phyloP scores from a whole-genome alignment of 1,140 invertebrate species.

The Pollicipes pollicipes region DNA sequence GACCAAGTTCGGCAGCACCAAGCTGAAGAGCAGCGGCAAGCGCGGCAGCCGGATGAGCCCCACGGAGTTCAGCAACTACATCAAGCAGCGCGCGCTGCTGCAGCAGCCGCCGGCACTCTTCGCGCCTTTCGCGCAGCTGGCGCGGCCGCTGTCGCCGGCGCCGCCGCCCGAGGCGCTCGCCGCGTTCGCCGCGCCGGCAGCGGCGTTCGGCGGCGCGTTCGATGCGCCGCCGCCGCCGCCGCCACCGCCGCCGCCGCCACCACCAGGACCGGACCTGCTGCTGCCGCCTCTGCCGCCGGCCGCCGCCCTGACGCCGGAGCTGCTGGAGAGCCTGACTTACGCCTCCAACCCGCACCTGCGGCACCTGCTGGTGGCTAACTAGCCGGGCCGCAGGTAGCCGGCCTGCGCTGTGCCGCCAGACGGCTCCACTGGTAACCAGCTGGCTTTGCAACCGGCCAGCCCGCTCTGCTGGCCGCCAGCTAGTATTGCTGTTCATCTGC shows the following conservation, averaged over 20 bases:
- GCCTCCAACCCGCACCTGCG: slow-evolving; percentile 48
- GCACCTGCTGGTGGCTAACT: slow-evolving; percentile 60
- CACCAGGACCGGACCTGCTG: too few species aligned
- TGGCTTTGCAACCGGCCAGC: too few species aligned
- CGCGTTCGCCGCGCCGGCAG: slow-evolving; percentile 22
- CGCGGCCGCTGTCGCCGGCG: slow-evolving; percentile 18
- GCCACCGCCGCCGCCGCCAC: slow-evolving; percentile 17
- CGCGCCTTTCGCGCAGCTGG: slow-evolving; percentile 30
- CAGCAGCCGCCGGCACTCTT: slow-evolving; percentile 60
- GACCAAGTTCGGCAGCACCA: slow-evolving; percentile 97
- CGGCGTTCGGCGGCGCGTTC: slow-evolving; percentile 29
- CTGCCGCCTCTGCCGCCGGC: too few species aligned
- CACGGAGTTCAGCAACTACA: slow-evolving; percentile 90
- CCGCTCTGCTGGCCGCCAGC: too few species aligned
- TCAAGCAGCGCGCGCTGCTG: slow-evolving; percentile 77
- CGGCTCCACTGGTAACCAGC: too few species aligned
- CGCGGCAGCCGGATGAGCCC: slow-evolving; percentile 63
- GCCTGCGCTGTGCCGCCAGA: too few species aligned
- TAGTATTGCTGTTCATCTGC: too few species aligned
- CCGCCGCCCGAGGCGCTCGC: slow-evolving; percentile 24
- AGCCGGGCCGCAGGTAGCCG: too few species aligned
- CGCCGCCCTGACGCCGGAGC: slow-evolving; percentile 10
- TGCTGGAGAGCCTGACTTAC: slow-evolving; percentile 33
- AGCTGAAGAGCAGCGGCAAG: slow-evolving; percentile 88
- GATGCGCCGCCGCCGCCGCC: slow-evolving; percentile 22